phyloP scores from a whole-genome alignment of 2,797 vertebrate genomes.

The Sebastes melanostomus region DNA sequence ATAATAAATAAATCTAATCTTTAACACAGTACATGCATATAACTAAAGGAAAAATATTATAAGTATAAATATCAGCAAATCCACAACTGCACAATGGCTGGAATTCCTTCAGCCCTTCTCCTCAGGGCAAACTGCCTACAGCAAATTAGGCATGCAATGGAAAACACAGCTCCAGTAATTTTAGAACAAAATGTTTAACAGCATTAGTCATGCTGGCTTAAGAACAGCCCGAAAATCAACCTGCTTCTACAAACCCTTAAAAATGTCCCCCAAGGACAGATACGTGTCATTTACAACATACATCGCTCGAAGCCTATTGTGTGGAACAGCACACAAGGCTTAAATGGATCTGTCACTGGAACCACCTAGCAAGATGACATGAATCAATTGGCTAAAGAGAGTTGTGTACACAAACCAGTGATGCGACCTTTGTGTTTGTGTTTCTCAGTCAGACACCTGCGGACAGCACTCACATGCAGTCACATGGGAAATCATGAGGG shows the following conservation, averaged over 20 bases:
- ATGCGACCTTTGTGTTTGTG: conserved; percentile 27
- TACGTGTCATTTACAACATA: background rate
- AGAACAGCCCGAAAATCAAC: background rate
- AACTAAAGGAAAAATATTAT: background rate
- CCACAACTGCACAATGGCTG: background rate
- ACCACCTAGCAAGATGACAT: conserved; percentile 24
- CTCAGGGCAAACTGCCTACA: background rate
- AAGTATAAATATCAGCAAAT: background rate
- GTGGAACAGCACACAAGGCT: background rate
- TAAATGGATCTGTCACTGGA: conserved; percentile 20
- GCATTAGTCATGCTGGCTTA: background rate
- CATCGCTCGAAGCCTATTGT: background rate
- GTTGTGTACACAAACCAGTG: conserved; percentile 25
- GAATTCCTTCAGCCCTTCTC: background rate
- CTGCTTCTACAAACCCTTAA: background rate
- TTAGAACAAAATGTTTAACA: background rate
- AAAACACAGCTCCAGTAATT: background rate
- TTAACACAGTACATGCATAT: background rate
- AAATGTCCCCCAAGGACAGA: background rate
- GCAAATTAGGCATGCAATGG: background rate
- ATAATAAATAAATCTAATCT: background rate
- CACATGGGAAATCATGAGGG: conserved; percentile 29
- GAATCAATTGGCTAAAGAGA: conserved; percentile 28
- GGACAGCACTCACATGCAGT: conserved; percentile 12
- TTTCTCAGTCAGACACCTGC: conserved; percentile 32